Evolutionary conservation across 2,113 vertebrate species (phyloP).

Genomic region (Murina feae): DNA sequence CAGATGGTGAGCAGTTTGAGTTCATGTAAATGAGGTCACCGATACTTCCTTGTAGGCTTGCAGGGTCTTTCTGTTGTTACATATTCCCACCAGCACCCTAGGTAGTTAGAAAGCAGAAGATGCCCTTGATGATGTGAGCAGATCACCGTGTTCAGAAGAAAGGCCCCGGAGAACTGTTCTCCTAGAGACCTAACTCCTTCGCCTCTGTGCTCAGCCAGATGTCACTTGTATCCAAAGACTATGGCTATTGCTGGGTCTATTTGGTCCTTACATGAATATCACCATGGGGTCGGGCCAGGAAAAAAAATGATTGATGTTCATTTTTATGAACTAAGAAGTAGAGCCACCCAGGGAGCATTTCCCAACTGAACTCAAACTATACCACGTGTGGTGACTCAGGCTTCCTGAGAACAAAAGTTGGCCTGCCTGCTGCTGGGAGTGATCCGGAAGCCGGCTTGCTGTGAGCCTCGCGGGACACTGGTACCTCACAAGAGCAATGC

Average conservation of each 20-base stretch:
- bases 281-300: background rate
- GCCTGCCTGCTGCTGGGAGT: background rate
- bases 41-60: background rate
- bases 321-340: conserved; percentile 40
- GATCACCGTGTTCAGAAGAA: background rate
- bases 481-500: background rate
- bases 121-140: background rate
- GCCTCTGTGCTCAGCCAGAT: background rate
- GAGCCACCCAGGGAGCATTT: background rate
- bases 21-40: conserved; percentile 48
- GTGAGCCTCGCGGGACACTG: background rate
- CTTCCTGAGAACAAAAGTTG: background rate
- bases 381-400: background rate
- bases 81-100: background rate
- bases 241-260: background rate
- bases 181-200: background rate
- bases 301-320: background rate
- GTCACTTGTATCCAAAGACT: background rate
- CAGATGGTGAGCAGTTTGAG: conserved; percentile 57
- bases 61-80: background rate
- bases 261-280: background rate
- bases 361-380: background rate
- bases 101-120: conserved; percentile 13
- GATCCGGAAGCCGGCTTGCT: background rate
- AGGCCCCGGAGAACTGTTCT: background rate